phyloP scores from a whole-genome alignment of 2,113 vertebrate species.

The Lepus europaeus region DNA sequence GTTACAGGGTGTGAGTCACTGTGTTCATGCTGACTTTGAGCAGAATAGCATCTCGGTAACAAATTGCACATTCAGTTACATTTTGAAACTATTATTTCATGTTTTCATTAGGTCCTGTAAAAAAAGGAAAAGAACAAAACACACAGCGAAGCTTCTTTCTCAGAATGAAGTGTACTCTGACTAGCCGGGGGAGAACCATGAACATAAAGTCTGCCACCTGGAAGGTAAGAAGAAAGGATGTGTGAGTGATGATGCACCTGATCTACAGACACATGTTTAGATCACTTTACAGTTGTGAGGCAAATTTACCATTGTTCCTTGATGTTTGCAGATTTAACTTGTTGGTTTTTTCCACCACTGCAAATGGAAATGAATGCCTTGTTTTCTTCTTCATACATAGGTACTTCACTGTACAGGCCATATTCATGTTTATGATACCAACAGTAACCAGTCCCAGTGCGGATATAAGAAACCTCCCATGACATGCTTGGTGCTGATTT shows the following conservation, averaged over 20 bases:
- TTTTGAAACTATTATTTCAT: conserved; percentile 76
- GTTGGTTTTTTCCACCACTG: conserved; percentile 36
- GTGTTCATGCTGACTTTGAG: conserved; percentile 17
- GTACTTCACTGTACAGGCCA: conserved; percentile 97
- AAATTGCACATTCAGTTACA: conserved; percentile 38
- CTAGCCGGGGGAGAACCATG: conserved; percentile 97
- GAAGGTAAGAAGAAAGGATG: conserved; percentile 91
- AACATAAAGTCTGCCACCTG: conserved; percentile 99
- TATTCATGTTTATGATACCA: conserved; percentile 91
- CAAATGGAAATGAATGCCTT: neutral
- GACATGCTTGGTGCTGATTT: conserved; percentile 97
- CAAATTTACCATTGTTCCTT: conserved; percentile 19
- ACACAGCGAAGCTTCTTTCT: conserved; percentile 97
- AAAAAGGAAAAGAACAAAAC: conserved; percentile 95
- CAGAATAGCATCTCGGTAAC: neutral
- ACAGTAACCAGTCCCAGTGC: conserved; percentile 87
- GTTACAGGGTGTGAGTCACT: neutral
- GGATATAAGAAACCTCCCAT: conserved; percentile 92
- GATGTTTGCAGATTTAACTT: conserved; percentile 45
- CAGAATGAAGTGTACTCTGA: conserved; percentile 98
- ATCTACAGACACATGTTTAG: neutral
- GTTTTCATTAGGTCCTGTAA: conserved; percentile 91
- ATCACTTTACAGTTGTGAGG: conserved; percentile 18
- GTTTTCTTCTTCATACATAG: conserved; percentile 81
- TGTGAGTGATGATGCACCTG: neutral